Percentiles rank a stretch among this genome's conserved stretches.
These are phyloP conservation scores for Trachythela sp. DNA, from an alignment of 64 coral and sea anemone species.

Conservation along the genomic window DNA sequence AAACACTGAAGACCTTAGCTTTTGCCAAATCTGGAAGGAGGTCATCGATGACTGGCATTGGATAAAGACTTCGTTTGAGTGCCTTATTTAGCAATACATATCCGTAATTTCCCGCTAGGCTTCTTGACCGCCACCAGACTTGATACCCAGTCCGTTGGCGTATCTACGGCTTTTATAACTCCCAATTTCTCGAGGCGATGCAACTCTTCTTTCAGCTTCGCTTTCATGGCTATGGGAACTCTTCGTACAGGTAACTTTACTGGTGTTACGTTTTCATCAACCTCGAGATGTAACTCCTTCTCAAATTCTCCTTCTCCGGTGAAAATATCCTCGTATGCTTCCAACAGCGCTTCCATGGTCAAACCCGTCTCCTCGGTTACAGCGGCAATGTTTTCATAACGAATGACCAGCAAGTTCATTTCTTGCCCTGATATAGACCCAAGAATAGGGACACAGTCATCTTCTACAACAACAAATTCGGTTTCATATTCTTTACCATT, in stretches of 20 bases:
- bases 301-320: conserved; percentile 7
- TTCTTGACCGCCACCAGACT: conserved; percentile 7
- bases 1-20: conserved; percentile 5
- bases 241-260: conserved; percentile 16
- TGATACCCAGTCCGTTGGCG: conserved; percentile 7
- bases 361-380: neutral
- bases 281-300: conserved; percentile 1
- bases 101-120: neutral
- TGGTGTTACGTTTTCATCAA: conserved; percentile 1
- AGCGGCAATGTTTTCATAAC: conserved; percentile 3
- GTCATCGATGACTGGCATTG: neutral
- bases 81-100: conserved; percentile 20
- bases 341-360: neutral
- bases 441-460: neutral
- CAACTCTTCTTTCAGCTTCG: neutral
- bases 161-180: neutral
- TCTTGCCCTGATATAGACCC: neutral
- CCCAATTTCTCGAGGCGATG: conserved; percentile 6
- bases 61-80: conserved; percentile 11
- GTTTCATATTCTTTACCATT: conserved; percentile 14
- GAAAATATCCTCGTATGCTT: conserved; percentile 9
- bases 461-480: neutral
- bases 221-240: conserved; percentile 15
- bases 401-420: neutral
- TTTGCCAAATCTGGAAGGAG: conserved; percentile 1